phyloP scores from a whole-genome alignment of 92 coral and sea anemone genomes.

The Palythoa grandis region DNA sequence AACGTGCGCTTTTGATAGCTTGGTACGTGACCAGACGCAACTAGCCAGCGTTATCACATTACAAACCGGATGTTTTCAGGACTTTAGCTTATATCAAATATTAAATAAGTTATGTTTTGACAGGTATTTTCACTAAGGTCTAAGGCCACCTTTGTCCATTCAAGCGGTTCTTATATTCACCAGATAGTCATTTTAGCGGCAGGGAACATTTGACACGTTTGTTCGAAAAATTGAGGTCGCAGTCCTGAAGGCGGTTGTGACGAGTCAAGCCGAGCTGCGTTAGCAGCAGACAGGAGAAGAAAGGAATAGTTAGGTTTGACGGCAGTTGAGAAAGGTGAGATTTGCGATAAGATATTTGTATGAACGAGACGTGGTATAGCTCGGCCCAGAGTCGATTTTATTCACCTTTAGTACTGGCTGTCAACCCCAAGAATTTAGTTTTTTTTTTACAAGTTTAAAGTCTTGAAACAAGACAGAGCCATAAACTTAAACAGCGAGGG shows the following conservation, averaged over 20 bases:
- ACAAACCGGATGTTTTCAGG: constrained; percentile 18
- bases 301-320: not conserved
- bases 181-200: not conserved
- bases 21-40: constrained; percentile 11
- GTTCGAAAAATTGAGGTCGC: not conserved
- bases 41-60: not conserved
- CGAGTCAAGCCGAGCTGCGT: not conserved
- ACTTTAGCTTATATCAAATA: not conserved
- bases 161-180: not conserved
- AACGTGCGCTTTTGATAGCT: not conserved
- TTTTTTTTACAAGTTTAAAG: too few species aligned
- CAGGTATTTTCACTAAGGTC: not conserved
- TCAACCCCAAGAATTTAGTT: too few species aligned
- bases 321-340: not conserved
- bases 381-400: not conserved
- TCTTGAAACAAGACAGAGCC: too few species aligned
- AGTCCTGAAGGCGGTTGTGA: not conserved
- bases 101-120: not conserved
- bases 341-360: too few species aligned
- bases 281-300: not conserved
- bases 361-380: not conserved
- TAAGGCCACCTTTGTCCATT: not conserved
- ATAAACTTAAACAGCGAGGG: too few species aligned
- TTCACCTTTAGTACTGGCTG: not conserved
- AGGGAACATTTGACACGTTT: not conserved